Base-by-base conservation (phyloP, 1,140 invertebrate species). In the Chymomyza costata region DNA sequence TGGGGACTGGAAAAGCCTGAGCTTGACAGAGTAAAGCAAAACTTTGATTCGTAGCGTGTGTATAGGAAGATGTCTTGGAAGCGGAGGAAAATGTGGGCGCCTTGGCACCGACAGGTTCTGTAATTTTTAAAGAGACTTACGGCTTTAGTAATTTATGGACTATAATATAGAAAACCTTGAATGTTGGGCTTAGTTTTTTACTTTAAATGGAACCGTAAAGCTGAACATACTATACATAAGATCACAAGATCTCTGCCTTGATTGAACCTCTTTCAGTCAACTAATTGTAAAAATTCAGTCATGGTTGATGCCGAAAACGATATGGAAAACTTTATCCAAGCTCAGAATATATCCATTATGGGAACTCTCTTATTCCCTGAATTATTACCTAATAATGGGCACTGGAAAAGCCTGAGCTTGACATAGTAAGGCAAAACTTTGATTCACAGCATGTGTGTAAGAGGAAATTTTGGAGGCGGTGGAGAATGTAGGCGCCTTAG, bases 11-110 rank as follows among this genome's bases (percentile, higher is more conserved):
- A 82, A 87, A 90, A 43, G 83, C 87, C 73, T 93, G 92, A 59
- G 92, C 93, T 66, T 92, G 92, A 87, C 94, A 95, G 21, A 93
- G 88, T 48, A 95, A 86, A 64, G 91, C 88, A 67, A 92, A 87
- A 56, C 87, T 86, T 35, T 87, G 85, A 83, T 86, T 65, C 49
- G 41, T 65, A 63, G 39, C 28, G 44, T 76, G 86, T 62, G 88
- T 82, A 78, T 89, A 89, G 59, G 88, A 88, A 70, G 87, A 88
- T 63, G 88, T 87, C 68, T 90, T 90, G 10, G 88, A 88, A 61
- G 90, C 88, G 49, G 88, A 88, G 43, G 89, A 83, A 64, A 92
- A 89, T 44, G 90, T 88, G 15, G 90, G 90, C 37, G 89, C 88
- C 87, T 90, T 90, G 65, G 90, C 89, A 60, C 90, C 89, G 57